Evolutionary conservation across 64 coral and sea anemone species (phyloP).

Genomic region (Platygyra sinensis): DNA sequence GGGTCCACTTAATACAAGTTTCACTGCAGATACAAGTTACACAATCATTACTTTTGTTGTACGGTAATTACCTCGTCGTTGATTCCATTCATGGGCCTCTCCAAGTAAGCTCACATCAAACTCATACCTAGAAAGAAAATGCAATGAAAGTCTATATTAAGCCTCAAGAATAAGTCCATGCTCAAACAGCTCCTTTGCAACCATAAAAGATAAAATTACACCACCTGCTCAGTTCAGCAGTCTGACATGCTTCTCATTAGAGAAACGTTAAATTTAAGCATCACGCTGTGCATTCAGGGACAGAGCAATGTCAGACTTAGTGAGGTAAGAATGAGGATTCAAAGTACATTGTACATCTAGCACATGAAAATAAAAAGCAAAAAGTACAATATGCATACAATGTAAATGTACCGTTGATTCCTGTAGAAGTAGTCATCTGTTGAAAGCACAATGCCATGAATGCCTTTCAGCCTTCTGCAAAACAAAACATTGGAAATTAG

Average conservation of each 20-base stretch:
- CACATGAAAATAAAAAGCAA: too few species aligned
- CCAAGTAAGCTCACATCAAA: conserved; percentile 64
- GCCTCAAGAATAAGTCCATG: too few species aligned
- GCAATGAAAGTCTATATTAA: background rate
- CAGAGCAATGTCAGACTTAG: too few species aligned
- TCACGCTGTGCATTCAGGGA: background rate
- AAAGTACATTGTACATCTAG: too few species aligned
- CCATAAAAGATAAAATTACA: too few species aligned
- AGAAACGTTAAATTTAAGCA: background rate
- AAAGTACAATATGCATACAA: too few species aligned
- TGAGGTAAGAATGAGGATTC: too few species aligned
- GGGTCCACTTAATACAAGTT: too few species aligned
- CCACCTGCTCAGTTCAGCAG: too few species aligned
- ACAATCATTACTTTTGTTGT: background rate
- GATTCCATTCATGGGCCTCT: conserved; percentile 96
- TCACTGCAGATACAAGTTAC: too few species aligned
- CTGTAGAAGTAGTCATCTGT: conserved; percentile 88
- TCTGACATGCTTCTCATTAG: too few species aligned
- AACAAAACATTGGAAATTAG: background rate
- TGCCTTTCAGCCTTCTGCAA: conserved; percentile 58
- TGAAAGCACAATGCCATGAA: conserved; percentile 77
- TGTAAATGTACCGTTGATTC: conserved; percentile 55
- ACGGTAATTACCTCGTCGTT: conserved; percentile 62
- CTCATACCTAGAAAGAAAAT: conserved; percentile 59
- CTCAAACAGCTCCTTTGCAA: too few species aligned